A percentile compares a stretch with the other conserved stretches of the same genome.
phyloP scores from a whole-genome alignment of 2,888 invertebrate genomes.

The Polydrusus tereticollis region DNA sequence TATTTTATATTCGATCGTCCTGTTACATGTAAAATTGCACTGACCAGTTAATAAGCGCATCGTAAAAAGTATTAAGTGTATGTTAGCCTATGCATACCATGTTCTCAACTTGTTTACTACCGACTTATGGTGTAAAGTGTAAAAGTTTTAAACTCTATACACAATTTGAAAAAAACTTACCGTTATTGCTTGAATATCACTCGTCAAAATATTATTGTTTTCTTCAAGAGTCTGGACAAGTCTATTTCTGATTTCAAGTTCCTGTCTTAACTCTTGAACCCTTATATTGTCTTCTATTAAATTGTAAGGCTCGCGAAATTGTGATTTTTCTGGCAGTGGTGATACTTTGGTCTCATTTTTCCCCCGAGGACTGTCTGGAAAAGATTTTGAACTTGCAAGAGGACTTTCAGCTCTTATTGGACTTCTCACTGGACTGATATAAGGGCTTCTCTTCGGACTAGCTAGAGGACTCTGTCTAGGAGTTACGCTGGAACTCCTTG shows the following conservation, averaged over 20 bases:
- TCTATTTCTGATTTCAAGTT: slow-evolving; percentile 58
- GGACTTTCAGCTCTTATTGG: slow-evolving; percentile 14
- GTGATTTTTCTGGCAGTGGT: slow-evolving; percentile 7
- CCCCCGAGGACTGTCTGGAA: background rate
- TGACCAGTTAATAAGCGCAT: too few relatives aligned
- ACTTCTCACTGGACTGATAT: slow-evolving; percentile 17
- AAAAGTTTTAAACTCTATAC: too few relatives aligned
- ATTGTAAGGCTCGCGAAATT: slow-evolving; percentile 17
- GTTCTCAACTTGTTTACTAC: too few relatives aligned
- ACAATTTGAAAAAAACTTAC: slow-evolving; percentile 58
- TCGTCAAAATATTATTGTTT: slow-evolving; percentile 63
- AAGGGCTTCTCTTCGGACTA: slow-evolving; percentile 22
- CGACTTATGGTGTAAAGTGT: too few relatives aligned
- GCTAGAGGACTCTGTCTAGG: background rate
- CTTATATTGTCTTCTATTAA: slow-evolving; percentile 28
- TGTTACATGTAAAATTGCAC: too few relatives aligned
- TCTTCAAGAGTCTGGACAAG: slow-evolving; percentile 63
- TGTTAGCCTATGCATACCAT: too few relatives aligned
- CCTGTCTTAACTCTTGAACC: slow-evolving; percentile 40
- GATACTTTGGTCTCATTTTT: background rate
- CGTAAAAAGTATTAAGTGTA: too few relatives aligned
- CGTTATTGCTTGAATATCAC: slow-evolving; percentile 63
- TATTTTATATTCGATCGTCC: too few relatives aligned
- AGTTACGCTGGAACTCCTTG: background rate
- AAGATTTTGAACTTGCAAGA: background rate